phyloP scores from a whole-genome alignment of 1,140 invertebrate species.

The Leptestheria dahalacensis region DNA sequence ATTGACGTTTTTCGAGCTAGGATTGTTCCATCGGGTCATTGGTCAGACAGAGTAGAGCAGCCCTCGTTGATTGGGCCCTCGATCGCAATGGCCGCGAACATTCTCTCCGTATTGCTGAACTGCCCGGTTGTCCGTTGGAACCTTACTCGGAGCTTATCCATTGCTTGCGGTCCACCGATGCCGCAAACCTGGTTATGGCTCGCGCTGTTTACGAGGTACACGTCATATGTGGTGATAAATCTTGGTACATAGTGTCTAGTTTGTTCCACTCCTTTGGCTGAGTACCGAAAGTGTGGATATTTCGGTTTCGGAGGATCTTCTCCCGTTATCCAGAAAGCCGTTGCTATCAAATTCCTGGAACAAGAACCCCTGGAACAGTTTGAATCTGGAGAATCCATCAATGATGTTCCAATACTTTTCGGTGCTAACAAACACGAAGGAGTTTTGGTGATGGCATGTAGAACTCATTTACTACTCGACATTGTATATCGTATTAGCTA shows the following conservation, averaged over 20 bases:
- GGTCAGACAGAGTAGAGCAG: constrained; percentile 25
- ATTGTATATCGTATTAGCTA: constrained; percentile 5
- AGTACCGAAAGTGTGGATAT: constrained; percentile 7
- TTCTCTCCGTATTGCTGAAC: constrained; percentile 24
- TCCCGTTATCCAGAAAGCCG: constrained; percentile 14
- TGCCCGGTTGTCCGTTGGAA: constrained; percentile 23
- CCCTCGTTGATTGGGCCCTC: constrained; percentile 26
- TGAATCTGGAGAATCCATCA: constrained; percentile 13
- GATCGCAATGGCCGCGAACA: constrained; percentile 25
- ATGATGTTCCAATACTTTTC: constrained; percentile 9
- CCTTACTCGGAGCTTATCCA: constrained; percentile 14
- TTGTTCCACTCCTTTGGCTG: no score
- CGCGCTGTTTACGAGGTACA: constrained; percentile 4
- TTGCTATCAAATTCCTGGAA: not conserved
- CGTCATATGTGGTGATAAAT: no score
- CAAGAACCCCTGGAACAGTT: constrained; percentile 8
- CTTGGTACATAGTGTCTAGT: no score
- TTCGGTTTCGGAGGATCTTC: constrained; percentile 11
- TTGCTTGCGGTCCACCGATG: constrained; percentile 8
- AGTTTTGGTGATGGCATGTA: constrained; percentile 8
- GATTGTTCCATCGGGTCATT: constrained; percentile 23
- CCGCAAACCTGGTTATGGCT: not conserved
- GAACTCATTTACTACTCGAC: not conserved
- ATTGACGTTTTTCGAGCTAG: no score
- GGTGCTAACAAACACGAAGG: constrained; percentile 17